These are phyloP conservation scores for Cygnus atratus DNA, from an alignment of 2,113 vertebrate genomes.

Conservation along the genomic window DNA sequence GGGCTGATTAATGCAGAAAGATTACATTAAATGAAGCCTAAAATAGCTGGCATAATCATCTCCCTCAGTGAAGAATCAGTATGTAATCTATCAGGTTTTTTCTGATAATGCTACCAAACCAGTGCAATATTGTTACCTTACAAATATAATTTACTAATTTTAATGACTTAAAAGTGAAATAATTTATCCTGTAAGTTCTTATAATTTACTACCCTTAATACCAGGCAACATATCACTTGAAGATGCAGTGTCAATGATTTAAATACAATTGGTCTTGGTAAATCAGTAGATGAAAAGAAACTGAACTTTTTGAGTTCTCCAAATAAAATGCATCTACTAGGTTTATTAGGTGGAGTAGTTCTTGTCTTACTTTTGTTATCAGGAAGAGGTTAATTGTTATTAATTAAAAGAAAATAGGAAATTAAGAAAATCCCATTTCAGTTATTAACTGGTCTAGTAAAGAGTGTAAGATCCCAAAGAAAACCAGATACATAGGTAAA, in stretches of 20 bases:
- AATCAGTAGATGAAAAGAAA: neutral
- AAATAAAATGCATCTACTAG: neutral
- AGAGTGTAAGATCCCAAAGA: neutral
- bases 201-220: neutral
- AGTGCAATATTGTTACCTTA: neutral
- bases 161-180: neutral
- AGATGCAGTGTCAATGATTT: neutral
- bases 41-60: neutral
- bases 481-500: neutral
- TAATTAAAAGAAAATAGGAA: neutral
- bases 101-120: neutral
- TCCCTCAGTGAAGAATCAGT: neutral
- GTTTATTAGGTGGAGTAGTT: neutral
- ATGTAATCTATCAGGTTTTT: neutral
- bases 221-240: neutral
- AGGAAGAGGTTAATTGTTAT: neutral
- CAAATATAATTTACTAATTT: neutral
- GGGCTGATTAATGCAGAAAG: neutral
- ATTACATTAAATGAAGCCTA: neutral
- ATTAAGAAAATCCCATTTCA: neutral
- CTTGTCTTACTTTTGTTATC: neutral
- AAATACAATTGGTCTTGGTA: neutral
- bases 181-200: neutral
- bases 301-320: neutral
- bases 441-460: neutral